Conservation (phyloP, 2,113 vertebrate species). For the Bujurquina vittata region DNA sequence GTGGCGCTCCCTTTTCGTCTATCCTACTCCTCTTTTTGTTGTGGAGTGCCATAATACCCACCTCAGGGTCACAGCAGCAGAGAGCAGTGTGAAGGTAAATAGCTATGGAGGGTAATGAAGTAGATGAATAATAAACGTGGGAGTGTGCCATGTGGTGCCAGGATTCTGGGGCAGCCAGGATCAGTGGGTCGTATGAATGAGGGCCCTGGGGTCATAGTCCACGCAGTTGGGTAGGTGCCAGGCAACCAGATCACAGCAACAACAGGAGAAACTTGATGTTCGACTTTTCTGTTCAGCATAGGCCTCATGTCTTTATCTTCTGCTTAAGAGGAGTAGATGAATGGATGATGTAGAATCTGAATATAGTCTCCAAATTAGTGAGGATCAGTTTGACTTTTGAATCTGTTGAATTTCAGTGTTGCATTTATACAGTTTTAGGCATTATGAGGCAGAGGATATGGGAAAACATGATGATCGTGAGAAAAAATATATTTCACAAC, state of each 20-base stretch:
- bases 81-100: conserved; percentile 18
- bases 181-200: conserved; percentile 5
- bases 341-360: background rate
- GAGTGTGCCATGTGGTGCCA: conserved; percentile 55
- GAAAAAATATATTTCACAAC: background rate
- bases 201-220: conserved; percentile 42
- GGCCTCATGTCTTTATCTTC: background rate
- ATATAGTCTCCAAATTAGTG: background rate
- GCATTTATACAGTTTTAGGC: background rate
- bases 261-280: conserved; percentile 23
- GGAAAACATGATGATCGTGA: background rate
- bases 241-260: conserved; percentile 24
- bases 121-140: conserved; percentile 65
- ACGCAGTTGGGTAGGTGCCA: conserved; percentile 38
- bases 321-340: background rate
- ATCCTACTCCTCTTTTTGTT: conserved; percentile 27
- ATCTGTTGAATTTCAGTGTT: background rate
- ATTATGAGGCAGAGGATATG: too few relatives aligned
- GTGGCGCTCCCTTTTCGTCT: background rate
- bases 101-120: conserved; percentile 45
- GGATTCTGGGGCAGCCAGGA: conserved; percentile 6
- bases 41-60: conserved; percentile 31
- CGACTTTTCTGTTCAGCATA: conserved; percentile 39
- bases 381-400: background rate
- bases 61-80: conserved; percentile 8